phyloP scores from a whole-genome alignment of 2,797 vertebrate species.

The Ptychadena robeensis region DNA sequence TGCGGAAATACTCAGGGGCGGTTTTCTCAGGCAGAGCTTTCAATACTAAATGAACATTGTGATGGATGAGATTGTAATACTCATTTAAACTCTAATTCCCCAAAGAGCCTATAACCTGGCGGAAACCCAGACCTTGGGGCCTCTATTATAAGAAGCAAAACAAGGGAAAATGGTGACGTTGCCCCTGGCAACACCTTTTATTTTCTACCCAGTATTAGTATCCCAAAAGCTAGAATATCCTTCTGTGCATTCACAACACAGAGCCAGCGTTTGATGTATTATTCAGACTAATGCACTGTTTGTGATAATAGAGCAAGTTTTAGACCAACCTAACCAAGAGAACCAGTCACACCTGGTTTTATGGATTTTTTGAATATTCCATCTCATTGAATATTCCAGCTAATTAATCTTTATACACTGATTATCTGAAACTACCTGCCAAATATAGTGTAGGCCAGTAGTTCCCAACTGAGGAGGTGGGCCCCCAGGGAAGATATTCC shows the following conservation, averaged over 20 bases:
- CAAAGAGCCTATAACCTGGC: not conserved
- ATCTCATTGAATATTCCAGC: no score
- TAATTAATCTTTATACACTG: no score
- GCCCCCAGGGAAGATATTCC: no score
- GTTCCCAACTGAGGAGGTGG: no score
- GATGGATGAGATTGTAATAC: conserved; percentile 9
- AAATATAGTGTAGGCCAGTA: no score
- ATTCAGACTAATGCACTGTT: not conserved
- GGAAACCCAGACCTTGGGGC: not conserved
- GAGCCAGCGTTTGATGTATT: not conserved
- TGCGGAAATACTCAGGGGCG: not conserved
- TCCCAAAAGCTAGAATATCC: not conserved
- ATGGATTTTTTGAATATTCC: no score
- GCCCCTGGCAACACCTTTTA: not conserved
- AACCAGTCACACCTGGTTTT: no score
- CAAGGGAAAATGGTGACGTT: not conserved
- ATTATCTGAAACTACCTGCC: no score
- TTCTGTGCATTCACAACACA: not conserved
- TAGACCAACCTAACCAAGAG: not conserved
- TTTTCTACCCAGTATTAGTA: not conserved
- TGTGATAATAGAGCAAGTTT: not conserved
- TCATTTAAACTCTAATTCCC: conserved; percentile 11
- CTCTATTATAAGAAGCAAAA: not conserved
- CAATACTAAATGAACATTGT: conserved; percentile 12
- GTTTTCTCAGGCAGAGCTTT: conserved; percentile 3